These are phyloP conservation scores for Morpho deidamia DNA, from an alignment of 2,888 invertebrate genomes.

Conservation along the genomic window DNA sequence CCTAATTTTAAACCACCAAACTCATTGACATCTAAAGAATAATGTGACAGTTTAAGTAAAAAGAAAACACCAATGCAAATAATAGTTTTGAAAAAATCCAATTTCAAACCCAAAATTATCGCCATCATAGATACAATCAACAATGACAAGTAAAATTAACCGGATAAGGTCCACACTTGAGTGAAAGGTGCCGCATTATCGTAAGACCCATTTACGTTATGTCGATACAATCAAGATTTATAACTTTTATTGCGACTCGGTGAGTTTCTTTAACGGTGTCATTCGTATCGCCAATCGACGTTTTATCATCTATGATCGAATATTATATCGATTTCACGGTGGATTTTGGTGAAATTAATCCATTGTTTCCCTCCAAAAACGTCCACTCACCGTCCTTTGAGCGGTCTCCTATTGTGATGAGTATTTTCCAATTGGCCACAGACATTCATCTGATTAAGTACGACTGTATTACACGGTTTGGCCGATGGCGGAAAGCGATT, in stretches of 20 bases:
- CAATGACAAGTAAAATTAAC: not conserved
- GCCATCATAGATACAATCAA: not conserved
- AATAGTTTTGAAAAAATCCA: not conserved
- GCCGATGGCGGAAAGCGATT: constrained; percentile 20
- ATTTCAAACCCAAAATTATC: not conserved
- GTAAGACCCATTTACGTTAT: constrained; percentile 34
- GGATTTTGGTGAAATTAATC: constrained; percentile 52
- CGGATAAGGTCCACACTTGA: constrained; percentile 25
- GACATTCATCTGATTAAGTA: constrained; percentile 28
- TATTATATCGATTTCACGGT: constrained; percentile 56
- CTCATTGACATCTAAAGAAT: too few relatives aligned
- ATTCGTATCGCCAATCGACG: constrained; percentile 45
- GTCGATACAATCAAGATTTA: constrained; percentile 45
- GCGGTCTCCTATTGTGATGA: constrained; percentile 26
- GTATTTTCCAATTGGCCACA: constrained; percentile 21
- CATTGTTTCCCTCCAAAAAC: constrained; percentile 43
- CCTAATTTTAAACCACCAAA: too few relatives aligned
- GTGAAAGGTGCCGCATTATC: constrained; percentile 22
- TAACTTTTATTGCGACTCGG: constrained; percentile 40
- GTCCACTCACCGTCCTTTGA: constrained; percentile 34
- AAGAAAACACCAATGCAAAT: too few relatives aligned
- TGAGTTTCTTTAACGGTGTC: constrained; percentile 54
- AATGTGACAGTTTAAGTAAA: too few relatives aligned
- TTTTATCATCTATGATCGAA: constrained; percentile 49
- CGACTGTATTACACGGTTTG: constrained; percentile 5